Evolutionary conservation across 2,888 invertebrate genomes (phyloP), one percentile per base, ranked within the genome.

Genomic region (Conus canariensis): DNA sequence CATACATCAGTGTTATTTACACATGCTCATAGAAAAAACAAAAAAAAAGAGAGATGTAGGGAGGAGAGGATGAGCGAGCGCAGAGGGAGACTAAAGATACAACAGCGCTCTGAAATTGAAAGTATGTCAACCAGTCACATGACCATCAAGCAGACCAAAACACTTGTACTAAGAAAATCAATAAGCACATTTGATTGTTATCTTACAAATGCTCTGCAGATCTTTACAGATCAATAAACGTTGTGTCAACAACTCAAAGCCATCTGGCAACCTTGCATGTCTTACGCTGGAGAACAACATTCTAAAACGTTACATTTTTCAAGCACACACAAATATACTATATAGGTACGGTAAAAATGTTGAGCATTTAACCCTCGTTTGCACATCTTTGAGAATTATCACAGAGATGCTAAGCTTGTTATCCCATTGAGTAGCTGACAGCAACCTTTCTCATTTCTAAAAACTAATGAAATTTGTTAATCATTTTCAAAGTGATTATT

Each of bases 321-420:
- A 56, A 58, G 19, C 22, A 58, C 56, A 25, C 58, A 56, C 30
- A 80, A 19, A 45, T 16, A 64, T 14, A 60, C 60, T 25, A n/a
- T 3, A 82, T 7, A 19, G 30, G 82, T 56, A 19, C 56, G 58
- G 82, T 58, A 22, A 83, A 58, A 83, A 56, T 56, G 56, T 83
- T 83, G 82, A 83, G 82, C 82, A 83, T 83, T 83, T 56, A 83
- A 56, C 58, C 56, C 82, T 22, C 82, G 8, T 83, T 58, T 83
- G 45, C 82, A 83, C 56, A 58, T 58, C 56, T 80, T 80, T 56
- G 8, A 83, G 82, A 83, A 83, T 7, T 83, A 83, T 83, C 82
- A 83, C 82, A 83, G 82, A 56, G 82, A 83, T 58, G 82, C 82
- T 83, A 83, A 56, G 45, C 30, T 80, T 30, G 30, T 80, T 80